A percentile compares a stretch with the other conserved stretches of the same genome.
Conservation (phyloP, 2,113 vertebrate genomes). For the Microcebus griseorufus region DNA sequence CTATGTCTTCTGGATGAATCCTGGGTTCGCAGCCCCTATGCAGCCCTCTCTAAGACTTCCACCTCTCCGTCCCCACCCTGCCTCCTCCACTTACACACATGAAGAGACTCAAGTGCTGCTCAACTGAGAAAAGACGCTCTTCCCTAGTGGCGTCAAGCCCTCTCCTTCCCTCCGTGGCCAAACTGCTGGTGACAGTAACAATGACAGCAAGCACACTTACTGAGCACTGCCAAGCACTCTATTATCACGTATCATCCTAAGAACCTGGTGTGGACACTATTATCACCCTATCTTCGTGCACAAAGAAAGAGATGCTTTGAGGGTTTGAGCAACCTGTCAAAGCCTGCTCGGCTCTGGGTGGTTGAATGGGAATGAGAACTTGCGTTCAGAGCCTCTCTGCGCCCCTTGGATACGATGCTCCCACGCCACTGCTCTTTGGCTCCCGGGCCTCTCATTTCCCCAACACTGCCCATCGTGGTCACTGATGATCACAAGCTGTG, state of each 20-base stretch:
- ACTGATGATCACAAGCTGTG: neutral
- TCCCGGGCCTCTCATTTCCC: neutral
- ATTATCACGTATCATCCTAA: neutral
- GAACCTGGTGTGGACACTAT: neutral
- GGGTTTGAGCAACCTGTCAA: neutral
- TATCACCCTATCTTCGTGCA: neutral
- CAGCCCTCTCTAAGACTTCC: neutral
- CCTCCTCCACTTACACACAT: neutral
- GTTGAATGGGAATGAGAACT: rapidly evolving
- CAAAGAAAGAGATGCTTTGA: neutral
- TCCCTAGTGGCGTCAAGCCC: no score
- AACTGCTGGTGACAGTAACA: neutral
- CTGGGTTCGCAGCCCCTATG: neutral
- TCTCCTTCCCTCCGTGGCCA: neutral
- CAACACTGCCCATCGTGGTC: neutral
- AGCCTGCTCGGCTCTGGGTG: rapidly evolving
- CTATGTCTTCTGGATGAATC: neutral
- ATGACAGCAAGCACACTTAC: rapidly evolving
- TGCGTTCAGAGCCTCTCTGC: neutral
- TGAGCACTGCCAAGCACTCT: neutral
- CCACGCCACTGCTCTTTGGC: rapidly evolving
- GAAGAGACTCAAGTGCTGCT: neutral
- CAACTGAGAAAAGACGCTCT: neutral
- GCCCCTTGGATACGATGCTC: no score
- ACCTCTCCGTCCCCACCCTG: neutral